These are phyloP conservation scores for Passer domesticus DNA, from an alignment of 2,113 vertebrate genomes.

Conservation along the genomic window DNA sequence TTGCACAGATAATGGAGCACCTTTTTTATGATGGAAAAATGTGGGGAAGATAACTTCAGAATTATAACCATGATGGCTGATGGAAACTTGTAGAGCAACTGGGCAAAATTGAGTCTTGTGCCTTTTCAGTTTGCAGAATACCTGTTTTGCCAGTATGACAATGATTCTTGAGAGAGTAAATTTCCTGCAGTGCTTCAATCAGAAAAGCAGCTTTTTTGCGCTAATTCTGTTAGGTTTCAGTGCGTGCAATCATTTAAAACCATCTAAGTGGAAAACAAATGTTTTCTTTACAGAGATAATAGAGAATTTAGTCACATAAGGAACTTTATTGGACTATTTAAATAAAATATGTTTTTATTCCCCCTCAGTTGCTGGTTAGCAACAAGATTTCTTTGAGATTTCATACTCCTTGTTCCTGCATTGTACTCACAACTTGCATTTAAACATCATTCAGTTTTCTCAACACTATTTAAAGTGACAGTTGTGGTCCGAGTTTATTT, in stretches of 20 bases:
- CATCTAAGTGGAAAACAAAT: slow-evolving; percentile 40
- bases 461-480: slow-evolving; percentile 34
- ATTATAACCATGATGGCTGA: slow-evolving; percentile 41
- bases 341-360: slow-evolving; percentile 70
- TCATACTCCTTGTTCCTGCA: slow-evolving; percentile 63
- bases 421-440: slow-evolving; percentile 58
- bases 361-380: slow-evolving; percentile 35
- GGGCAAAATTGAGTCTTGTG: slow-evolving; percentile 65
- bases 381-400: slow-evolving; percentile 46
- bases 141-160: slow-evolving; percentile 46
- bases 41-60: slow-evolving; percentile 2
- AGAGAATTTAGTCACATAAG: slow-evolving; percentile 58
- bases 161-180: slow-evolving; percentile 32
- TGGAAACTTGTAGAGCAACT: slow-evolving; percentile 49
- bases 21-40: slow-evolving; percentile 63
- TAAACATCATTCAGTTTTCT: slow-evolving; percentile 11
- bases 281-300: slow-evolving; percentile 66
- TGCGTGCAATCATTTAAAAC: slow-evolving; percentile 70
- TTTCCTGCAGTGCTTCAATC: slow-evolving; percentile 64
- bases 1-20: slow-evolving; percentile 77
- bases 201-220: slow-evolving; percentile 46
- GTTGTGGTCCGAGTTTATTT: slow-evolving; percentile 57
- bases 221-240: slow-evolving; percentile 66
- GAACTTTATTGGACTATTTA: slow-evolving; percentile 77
- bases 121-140: slow-evolving; percentile 70